Evolutionary conservation across 2,888 invertebrate genomes (phyloP), one percentile per base, ranked within the genome.

Genomic region (Choreutis nemorana): DNA sequence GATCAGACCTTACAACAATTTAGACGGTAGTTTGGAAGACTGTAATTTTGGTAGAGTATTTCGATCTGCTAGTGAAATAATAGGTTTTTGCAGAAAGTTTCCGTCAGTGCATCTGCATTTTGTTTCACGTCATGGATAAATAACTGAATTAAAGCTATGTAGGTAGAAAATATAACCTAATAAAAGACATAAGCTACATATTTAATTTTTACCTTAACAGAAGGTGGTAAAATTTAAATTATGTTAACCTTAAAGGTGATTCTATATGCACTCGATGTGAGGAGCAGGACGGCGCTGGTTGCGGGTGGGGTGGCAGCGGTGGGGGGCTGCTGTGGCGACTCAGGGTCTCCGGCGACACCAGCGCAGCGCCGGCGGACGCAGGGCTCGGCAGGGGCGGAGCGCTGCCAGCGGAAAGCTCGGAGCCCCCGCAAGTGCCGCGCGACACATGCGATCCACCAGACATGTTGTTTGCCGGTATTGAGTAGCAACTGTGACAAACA

Each of bases 331-430:
- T 86, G 51, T 87, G 87, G 38, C 84, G 71, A 59, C 85, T 84
- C 51, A 88, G 82, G 38, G 88, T 82, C 43, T 88, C 88, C 23
- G 90, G 87, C 14, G 90, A 88, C 41, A 89, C 87, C 48, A 90
- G 82, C 31, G 88, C 85, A 34, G 89, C 87, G 34, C 84, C 85
- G 26, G 87, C 84, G 12, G 89, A 87, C 14, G 89, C 87, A 21
- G 89, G 89, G 34, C 89, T 89, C 31, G 89, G 88, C 42, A 89
- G 59, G n/a, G 86, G 83, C 23, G 82, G 81, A 11, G 71, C 82
- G 44, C 82, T 72, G 38, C 83, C 68, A 0, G 57, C 55, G 0
- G 75, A 73, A 24, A 83, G 59, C 57, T 75, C 59, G n/a, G 77
- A 73, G 48, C 61, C 61, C 1, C 62, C 67, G 27, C 63, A 75